These are phyloP conservation scores for Scylla paramamosain DNA, from an alignment of 1,140 invertebrate genomes.

Conservation along the genomic window DNA sequence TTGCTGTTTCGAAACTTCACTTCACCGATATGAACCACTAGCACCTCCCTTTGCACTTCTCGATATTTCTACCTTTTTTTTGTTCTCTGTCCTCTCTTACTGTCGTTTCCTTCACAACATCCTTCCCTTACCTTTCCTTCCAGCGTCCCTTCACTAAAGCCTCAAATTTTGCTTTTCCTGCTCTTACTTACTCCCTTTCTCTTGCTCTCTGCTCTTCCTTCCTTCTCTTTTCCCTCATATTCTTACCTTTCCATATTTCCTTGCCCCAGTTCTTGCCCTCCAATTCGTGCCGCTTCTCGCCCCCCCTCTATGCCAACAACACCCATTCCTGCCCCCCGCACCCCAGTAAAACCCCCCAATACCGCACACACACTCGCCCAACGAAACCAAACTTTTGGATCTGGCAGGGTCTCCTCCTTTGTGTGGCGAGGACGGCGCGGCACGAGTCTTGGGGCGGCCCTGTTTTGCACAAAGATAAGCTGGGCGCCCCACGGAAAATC, in stretches of 20 bases:
- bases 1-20: too few relatives aligned
- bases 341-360: neutral
- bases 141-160: too few relatives aligned
- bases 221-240: neutral
- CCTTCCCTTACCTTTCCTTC: neutral
- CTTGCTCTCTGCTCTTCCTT: neutral
- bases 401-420: neutral
- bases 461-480: conserved; percentile 14
- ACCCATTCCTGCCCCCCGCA: neutral
- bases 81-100: neutral
- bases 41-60: too few relatives aligned
- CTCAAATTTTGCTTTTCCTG: neutral
- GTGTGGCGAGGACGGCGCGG: neutral
- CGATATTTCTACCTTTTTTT: too few relatives aligned
- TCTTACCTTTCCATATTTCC: neutral
- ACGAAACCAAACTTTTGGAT: neutral
- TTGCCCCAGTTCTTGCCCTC: neutral
- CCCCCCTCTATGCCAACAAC: neutral
- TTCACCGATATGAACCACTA: too few relatives aligned
- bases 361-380: neutral
- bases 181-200: neutral
- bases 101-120: neutral
- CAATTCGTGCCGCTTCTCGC: neutral
- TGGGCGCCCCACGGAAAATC: neutral
- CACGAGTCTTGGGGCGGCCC: neutral